A percentile compares a stretch with the other conserved stretches of the same genome.
phyloP scores from a whole-genome alignment of 1,140 invertebrate species.

The Vollenhovia emeryi region DNA sequence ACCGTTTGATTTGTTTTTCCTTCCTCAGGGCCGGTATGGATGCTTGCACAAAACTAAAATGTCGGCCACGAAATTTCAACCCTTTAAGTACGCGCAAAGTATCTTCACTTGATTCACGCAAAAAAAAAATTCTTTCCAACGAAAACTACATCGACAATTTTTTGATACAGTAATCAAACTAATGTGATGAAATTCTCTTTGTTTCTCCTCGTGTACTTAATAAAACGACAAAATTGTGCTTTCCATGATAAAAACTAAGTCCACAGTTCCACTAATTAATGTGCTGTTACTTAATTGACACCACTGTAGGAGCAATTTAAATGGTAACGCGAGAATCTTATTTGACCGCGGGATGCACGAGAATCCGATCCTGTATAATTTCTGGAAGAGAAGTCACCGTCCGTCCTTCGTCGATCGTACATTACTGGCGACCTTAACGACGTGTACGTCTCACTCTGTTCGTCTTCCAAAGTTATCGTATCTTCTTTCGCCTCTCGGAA shows the following conservation, averaged over 20 bases:
- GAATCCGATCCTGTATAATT: conserved; percentile 62
- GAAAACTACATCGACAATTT: background rate
- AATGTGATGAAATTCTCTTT: background rate
- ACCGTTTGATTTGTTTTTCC: conserved; percentile 68
- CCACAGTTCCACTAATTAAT: background rate
- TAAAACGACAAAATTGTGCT: background rate
- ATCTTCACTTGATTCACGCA: background rate
- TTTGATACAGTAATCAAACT: background rate
- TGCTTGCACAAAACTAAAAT: conserved; percentile 12
- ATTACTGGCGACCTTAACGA: conserved; percentile 65
- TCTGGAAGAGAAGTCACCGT: conserved; percentile 64
- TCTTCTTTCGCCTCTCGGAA: conserved; percentile 54
- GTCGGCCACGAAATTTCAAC: background rate
- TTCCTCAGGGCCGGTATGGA: conserved; percentile 61
- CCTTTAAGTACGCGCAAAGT: background rate
- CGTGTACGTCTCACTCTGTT: conserved; percentile 43
- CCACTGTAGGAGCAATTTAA: background rate
- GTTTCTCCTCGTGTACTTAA: background rate
- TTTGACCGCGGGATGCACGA: background rate
- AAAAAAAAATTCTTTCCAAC: background rate
- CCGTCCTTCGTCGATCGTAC: conserved; percentile 70
- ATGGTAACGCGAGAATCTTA: background rate
- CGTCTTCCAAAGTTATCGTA: conserved; percentile 47
- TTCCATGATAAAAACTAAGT: background rate
- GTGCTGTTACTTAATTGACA: background rate